phyloP scores from a whole-genome alignment of 1,140 invertebrate species.

The Ips typographus region DNA sequence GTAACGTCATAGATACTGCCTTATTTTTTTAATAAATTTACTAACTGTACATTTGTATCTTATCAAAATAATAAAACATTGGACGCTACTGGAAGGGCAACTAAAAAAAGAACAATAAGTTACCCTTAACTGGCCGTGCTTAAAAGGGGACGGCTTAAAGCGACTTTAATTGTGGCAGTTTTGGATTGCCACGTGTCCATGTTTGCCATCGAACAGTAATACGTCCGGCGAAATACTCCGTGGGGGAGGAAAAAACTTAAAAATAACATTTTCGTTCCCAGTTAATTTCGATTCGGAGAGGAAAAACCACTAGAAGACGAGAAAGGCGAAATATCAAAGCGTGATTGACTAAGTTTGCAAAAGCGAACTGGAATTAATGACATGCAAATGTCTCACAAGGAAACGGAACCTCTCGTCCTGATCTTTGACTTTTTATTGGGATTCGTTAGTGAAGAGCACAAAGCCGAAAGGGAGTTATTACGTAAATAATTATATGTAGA shows the following conservation, averaged over 20 bases:
- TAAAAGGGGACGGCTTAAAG: background rate
- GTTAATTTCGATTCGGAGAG: too few relatives aligned
- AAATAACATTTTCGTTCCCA: background rate
- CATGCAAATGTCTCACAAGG: conserved; percentile 3
- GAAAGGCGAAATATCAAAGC: background rate
- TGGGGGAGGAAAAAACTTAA: background rate
- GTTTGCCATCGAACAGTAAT: background rate
- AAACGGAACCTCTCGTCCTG: background rate
- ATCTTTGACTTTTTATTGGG: conserved; percentile 1
- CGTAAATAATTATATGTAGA: background rate
- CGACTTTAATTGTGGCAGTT: conserved; percentile 6
- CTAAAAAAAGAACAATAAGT: background rate
- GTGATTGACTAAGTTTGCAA: conserved; percentile 2
- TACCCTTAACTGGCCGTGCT: background rate
- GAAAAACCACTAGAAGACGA: background rate
- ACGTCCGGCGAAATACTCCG: background rate
- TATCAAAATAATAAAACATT: background rate
- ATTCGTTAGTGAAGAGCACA: background rate
- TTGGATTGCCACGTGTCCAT: background rate
- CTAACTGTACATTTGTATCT: too few relatives aligned
- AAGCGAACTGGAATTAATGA: conserved; percentile 3
- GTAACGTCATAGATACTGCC: too few relatives aligned
- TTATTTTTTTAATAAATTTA: too few relatives aligned
- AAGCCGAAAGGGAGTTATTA: background rate
- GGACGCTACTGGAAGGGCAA: background rate